Percentiles rank a stretch among this genome's conserved stretches.
Evolutionary conservation across 2,113 vertebrate species (phyloP).

Genomic region (Ptyas mucosa): DNA sequence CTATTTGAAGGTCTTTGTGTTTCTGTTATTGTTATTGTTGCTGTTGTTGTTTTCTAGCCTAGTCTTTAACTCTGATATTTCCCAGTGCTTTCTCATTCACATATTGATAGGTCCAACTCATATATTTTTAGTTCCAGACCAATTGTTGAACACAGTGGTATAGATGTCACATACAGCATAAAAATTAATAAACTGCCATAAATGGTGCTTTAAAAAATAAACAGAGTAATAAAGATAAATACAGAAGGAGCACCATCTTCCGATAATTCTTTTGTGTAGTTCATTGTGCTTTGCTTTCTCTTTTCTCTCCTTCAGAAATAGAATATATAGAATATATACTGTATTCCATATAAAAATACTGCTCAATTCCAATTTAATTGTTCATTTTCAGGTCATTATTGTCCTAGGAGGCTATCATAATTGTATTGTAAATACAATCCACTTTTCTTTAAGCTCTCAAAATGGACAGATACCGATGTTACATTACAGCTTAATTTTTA

Average conservation of each 20-base stretch:
- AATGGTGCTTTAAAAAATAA: background rate
- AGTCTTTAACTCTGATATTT: background rate
- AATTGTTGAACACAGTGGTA: background rate
- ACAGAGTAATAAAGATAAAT: background rate
- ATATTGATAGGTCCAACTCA: background rate
- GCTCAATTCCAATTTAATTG: background rate
- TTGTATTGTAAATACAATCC: background rate
- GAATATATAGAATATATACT: background rate
- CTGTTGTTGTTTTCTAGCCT: background rate
- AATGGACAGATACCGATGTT: background rate
- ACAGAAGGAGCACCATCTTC: background rate
- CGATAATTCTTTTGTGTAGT: background rate
- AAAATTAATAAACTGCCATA: background rate
- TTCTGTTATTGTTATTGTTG: too few species aligned
- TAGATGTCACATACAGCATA: background rate
- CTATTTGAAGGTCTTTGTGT: too few species aligned
- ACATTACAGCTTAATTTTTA: background rate
- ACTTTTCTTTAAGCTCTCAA: background rate
- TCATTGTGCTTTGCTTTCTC: background rate
- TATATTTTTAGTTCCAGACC: background rate
- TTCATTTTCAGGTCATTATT: background rate
- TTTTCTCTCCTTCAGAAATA: background rate
- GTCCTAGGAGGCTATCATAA: background rate
- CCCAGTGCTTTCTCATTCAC: background rate
- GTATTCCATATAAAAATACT: background rate